Conservation (phyloP, 2,888 invertebrate species). For the Platycnemis pennipes region DNA sequence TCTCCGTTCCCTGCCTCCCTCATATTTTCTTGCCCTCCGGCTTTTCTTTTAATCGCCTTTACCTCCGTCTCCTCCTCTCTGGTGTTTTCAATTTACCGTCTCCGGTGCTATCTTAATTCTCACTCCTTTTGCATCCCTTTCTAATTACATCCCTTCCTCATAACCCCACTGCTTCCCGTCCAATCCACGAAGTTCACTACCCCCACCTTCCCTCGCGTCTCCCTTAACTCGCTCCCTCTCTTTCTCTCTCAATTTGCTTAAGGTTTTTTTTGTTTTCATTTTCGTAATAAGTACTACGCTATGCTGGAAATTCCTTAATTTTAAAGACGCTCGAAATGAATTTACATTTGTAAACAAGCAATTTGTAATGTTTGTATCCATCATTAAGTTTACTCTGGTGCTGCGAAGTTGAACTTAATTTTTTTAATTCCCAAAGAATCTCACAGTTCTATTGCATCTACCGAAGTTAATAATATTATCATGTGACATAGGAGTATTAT, state of each 20-base stretch:
- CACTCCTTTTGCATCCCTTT: slow-evolving; percentile 18
- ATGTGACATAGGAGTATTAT: too few species aligned
- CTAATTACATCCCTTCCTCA: background rate
- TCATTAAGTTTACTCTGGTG: background rate
- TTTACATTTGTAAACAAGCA: background rate
- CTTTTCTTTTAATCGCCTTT: background rate
- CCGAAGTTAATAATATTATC: too few species aligned
- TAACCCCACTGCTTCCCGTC: background rate
- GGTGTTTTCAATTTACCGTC: slow-evolving; percentile 25
- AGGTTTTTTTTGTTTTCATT: background rate
- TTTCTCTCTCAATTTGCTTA: background rate
- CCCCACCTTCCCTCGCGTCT: background rate
- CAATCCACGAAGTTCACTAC: background rate
- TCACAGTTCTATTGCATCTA: too few species aligned
- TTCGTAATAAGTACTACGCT: background rate
- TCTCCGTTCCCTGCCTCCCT: background rate
- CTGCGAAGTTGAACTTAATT: too few species aligned
- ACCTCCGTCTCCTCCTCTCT: background rate
- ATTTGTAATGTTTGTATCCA: background rate
- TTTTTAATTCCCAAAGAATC: too few species aligned
- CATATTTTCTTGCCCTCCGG: background rate
- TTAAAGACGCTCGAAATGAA: background rate
- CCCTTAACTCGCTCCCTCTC: background rate
- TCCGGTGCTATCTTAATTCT: background rate
- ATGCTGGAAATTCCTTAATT: background rate